Evolutionary conservation across 1,140 invertebrate genomes (phyloP), one percentile per base, ranked within the genome.

Genomic region (Mactra quadrangularis): DNA sequence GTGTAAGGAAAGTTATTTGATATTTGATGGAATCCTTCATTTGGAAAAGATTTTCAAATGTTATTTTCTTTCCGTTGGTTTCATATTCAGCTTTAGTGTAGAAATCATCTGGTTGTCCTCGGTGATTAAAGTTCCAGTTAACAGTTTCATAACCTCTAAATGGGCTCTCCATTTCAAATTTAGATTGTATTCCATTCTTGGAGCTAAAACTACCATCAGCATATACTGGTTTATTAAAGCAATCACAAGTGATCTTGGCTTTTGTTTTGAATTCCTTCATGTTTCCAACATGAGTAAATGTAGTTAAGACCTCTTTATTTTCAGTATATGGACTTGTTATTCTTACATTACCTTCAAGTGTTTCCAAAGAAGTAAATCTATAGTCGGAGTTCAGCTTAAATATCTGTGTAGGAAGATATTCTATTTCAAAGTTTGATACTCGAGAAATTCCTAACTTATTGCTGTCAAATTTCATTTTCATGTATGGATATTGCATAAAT

Each of bases 131-230:
- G n/a, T 64, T 71, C 41, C 85, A 76, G 6, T 78, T 82, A 19
- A 85, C 85, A 50, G 47, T 74, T 77, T 87, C 85, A 68, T 83
- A 86, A 41, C 87, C 87, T 78, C 77, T 71, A 27, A 85, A 79
- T 47, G 84, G 85, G 25, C 81, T 86, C n/a, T 71, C 29, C 71
- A 87, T 82, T 9, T 68, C 41, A 31, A 86, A 82, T 17, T 59
- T 85, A 1, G 79, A 74, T 53, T 27, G 22, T 35, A 82, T 27
- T 6, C 33, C 55, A 59, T 77, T 38, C n/a, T 50, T 77, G 1
- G 41, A 60, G 9, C 35, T 45, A 72, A 84, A 84, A 29, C 52
- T 45, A 27, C 60, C 41, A 55, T 85, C 79, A 35, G 82, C 77
- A 60, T 60, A 81, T 9, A 74, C 70, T 64, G 55, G 57, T 66